Evolutionary conservation across 2,797 vertebrate genomes (phyloP).

Genomic region (Aulostomus chinensis): DNA sequence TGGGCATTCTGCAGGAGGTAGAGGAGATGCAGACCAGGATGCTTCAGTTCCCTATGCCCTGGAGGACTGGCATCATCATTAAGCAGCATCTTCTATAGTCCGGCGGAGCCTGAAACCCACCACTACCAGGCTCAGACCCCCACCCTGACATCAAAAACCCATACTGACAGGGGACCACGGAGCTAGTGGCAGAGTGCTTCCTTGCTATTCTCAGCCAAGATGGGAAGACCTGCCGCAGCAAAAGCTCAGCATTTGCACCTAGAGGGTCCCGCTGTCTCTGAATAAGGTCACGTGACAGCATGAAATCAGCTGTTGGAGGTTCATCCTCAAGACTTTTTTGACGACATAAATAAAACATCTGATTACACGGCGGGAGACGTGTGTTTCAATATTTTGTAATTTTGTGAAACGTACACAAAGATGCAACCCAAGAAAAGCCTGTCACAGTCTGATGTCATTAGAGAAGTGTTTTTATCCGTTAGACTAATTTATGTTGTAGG

Average conservation of each 20-base stretch:
- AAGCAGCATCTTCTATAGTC: constrained; percentile 66
- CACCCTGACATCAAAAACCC: constrained; percentile 66
- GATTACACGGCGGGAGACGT: too few species aligned
- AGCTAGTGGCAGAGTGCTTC: constrained; percentile 76
- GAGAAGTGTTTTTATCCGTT: constrained; percentile 64
- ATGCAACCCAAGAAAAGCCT: constrained; percentile 7
- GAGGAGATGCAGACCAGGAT: constrained; percentile 75
- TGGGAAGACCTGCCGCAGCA: constrained; percentile 24
- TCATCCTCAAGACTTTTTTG: too few species aligned
- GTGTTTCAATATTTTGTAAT: background rate
- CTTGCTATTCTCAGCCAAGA: constrained; percentile 39
- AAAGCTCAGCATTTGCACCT: constrained; percentile 54
- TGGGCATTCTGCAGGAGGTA: constrained; percentile 78
- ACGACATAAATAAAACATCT: too few species aligned
- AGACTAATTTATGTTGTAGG: constrained; percentile 65
- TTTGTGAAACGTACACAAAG: background rate
- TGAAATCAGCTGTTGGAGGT: constrained; percentile 4
- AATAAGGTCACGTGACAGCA: too few species aligned
- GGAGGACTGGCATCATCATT: constrained; percentile 82
- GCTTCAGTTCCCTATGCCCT: constrained; percentile 79
- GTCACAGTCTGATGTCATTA: constrained; percentile 48
- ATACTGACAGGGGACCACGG: constrained; percentile 69
- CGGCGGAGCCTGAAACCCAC: constrained; percentile 66
- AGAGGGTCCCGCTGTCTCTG: constrained; percentile 39
- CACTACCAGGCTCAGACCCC: constrained; percentile 59